A percentile compares a stretch with the other conserved stretches of the same genome.
These are phyloP conservation scores for Thalpophila matura DNA, from an alignment of 2,888 invertebrate species.

Conservation along the genomic window DNA sequence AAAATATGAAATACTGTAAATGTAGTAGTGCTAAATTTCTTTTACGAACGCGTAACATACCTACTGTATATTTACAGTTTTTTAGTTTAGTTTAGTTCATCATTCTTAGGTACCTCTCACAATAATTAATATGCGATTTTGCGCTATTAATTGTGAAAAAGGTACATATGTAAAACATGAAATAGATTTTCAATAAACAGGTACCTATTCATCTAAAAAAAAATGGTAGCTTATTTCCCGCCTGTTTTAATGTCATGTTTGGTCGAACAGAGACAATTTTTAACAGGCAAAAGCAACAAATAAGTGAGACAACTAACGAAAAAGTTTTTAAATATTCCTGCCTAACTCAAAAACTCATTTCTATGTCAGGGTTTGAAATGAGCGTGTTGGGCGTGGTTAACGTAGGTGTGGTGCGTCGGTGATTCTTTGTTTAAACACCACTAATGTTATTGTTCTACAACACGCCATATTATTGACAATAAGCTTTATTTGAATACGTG, in stretches of 20 bases:
- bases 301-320: constrained; percentile 25
- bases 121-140: too few species aligned
- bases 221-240: constrained; percentile 4
- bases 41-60: too few species aligned
- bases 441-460: constrained; percentile 57
- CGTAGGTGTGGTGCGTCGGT: constrained; percentile 57
- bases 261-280: constrained; percentile 11
- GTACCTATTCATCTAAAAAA: not conserved
- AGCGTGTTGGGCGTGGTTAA: constrained; percentile 63
- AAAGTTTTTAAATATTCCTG: constrained; percentile 51
- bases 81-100: too few species aligned
- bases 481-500: constrained; percentile 45
- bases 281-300: constrained; percentile 13
- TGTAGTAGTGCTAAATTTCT: too few species aligned
- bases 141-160: too few species aligned
- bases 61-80: too few species aligned
- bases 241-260: constrained; percentile 21
- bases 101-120: too few species aligned
- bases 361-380: constrained; percentile 66
- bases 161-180: too few species aligned
- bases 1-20: too few species aligned
- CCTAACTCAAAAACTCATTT: constrained; percentile 62
- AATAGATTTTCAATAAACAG: not conserved
- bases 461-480: constrained; percentile 60
- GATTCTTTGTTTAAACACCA: constrained; percentile 63